Percentiles rank a stretch among this genome's conserved stretches.
phyloP scores from a whole-genome alignment of 2,113 vertebrate species.

The Ammodytes dubius region DNA sequence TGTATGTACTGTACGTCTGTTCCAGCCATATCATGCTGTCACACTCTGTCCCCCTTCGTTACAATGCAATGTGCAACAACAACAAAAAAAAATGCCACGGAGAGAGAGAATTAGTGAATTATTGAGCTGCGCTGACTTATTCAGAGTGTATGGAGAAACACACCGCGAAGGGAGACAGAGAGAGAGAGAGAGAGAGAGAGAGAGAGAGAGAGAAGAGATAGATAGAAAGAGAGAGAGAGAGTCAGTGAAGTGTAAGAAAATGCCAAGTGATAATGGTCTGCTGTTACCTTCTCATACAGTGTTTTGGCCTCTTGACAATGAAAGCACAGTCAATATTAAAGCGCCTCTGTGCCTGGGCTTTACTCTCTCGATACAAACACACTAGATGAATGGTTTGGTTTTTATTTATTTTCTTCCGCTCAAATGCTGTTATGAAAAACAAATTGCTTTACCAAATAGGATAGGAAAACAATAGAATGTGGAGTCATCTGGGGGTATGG shows the following conservation, averaged over 20 bases:
- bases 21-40: constrained; percentile 39
- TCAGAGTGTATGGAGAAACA: constrained; percentile 62
- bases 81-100: not conserved
- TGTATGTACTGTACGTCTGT: constrained; percentile 1
- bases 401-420: not conserved
- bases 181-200: not conserved
- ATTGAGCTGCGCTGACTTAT: constrained; percentile 74
- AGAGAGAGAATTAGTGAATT: constrained; percentile 67
- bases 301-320: constrained; percentile 45
- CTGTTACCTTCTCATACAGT: constrained; percentile 24
- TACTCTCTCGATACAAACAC: not conserved
- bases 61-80: constrained; percentile 34
- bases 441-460: not conserved
- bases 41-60: constrained; percentile 35
- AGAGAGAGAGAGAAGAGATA: constrained; percentile 34
- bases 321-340: constrained; percentile 53
- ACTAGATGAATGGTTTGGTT: not conserved
- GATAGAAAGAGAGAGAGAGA: constrained; percentile 24
- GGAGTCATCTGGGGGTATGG: not conserved
- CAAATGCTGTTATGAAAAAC: not conserved
- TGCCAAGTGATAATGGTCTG: constrained; percentile 61
- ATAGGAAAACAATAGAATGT: not conserved
- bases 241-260: constrained; percentile 52
- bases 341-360: not conserved
- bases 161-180: not conserved